A percentile compares a stretch with the other conserved stretches of the same genome.
Conservation (phyloP, 2,888 invertebrate species). For the Camptogramma bilineatum region DNA sequence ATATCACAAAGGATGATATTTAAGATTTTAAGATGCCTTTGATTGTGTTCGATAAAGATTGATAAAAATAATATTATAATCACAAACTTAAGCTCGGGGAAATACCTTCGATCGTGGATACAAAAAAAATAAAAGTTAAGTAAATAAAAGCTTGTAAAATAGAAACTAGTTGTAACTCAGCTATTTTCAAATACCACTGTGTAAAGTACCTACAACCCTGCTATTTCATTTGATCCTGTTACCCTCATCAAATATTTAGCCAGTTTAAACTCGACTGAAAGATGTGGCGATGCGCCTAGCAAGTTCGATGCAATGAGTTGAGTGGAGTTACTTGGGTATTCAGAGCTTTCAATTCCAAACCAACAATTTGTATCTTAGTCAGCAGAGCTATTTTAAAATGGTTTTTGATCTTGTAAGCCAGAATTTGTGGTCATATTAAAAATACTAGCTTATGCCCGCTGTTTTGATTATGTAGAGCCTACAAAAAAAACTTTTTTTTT, state of each 20-base stretch:
- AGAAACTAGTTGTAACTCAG: too few relatives aligned
- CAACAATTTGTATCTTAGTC: slow-evolving; percentile 10
- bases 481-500: too few relatives aligned
- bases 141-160: too few relatives aligned
- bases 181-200: slow-evolving; percentile 3
- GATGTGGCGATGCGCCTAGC: slow-evolving; percentile 59
- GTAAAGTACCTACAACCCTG: slow-evolving; percentile 42
- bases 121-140: too few relatives aligned
- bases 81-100: too few relatives aligned
- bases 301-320: slow-evolving; percentile 61
- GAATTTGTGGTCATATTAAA: not conserved
- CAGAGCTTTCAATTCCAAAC: slow-evolving; percentile 21
- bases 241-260: slow-evolving; percentile 82
- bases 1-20: too few relatives aligned
- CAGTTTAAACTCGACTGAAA: slow-evolving; percentile 76
- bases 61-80: too few relatives aligned
- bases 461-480: too few relatives aligned
- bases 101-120: too few relatives aligned
- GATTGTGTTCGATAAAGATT: too few relatives aligned
- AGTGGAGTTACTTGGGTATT: slow-evolving; percentile 40
- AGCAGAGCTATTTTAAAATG: slow-evolving; percentile 4
- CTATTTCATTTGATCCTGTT: slow-evolving; percentile 78
- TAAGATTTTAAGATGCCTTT: too few relatives aligned
- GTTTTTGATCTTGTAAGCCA: not conserved
- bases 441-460: too few relatives aligned